phyloP scores from a whole-genome alignment of 2,113 vertebrate species.

The Papio anubis region DNA sequence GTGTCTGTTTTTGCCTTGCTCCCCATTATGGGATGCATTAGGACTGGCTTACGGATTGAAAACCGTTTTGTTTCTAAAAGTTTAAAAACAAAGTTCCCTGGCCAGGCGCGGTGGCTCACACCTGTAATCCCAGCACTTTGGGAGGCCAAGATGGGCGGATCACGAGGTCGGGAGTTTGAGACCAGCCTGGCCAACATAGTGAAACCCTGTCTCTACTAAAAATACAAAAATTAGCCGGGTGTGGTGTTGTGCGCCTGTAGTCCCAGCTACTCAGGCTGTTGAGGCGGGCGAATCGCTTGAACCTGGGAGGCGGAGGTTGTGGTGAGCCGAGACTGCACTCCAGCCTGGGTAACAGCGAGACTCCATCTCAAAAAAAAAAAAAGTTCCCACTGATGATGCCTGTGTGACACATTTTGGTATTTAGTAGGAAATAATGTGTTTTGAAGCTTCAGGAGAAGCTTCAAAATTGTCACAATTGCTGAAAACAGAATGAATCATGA shows the following conservation, averaged over 20 bases:
- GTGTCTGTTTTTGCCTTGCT: background rate
- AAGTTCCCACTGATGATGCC: background rate
- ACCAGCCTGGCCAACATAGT: no score
- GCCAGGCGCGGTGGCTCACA: no score
- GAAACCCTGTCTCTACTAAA: no score
- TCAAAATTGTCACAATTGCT: background rate
- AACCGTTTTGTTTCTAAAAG: background rate
- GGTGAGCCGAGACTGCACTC: no score
- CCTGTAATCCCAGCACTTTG: no score
- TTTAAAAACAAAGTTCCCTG: background rate
- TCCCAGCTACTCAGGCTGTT: no score
- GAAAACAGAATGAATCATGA: background rate
- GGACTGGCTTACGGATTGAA: background rate
- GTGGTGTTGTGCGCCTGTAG: no score
- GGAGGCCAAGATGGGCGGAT: no score
- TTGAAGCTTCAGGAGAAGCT: background rate
- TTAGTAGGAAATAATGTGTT: background rate
- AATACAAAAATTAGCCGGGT: no score
- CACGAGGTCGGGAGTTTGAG: no score
- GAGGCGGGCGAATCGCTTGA: accelerated
- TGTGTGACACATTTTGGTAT: background rate
- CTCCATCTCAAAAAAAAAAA: no score
- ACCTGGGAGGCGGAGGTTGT: accelerated
- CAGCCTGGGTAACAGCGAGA: no score
- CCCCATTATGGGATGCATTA: background rate